A percentile compares a stretch with the other conserved stretches of the same genome.
phyloP scores from a whole-genome alignment of 2,888 invertebrate genomes.

The Meloe dianella region DNA sequence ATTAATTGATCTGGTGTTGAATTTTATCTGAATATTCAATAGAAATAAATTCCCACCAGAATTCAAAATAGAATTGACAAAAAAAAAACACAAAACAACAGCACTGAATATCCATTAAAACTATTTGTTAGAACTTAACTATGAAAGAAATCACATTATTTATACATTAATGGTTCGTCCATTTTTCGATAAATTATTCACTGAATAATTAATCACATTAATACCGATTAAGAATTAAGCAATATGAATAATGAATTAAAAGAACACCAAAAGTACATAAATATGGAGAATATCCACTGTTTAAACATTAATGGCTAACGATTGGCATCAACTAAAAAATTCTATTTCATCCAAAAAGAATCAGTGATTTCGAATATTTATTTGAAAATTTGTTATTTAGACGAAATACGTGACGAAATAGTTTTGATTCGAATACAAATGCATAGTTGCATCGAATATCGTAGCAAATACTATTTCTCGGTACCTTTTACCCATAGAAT shows the following conservation, averaged over 20 bases:
- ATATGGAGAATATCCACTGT: too few relatives aligned
- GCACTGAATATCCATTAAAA: too few relatives aligned
- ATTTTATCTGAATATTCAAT: slow-evolving; percentile 28
- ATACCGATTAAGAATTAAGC: background rate
- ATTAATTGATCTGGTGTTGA: slow-evolving; percentile 51
- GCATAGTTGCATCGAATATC: background rate
- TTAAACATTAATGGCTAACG: too few relatives aligned
- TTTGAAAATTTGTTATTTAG: too few relatives aligned
- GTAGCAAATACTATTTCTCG: background rate
- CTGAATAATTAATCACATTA: background rate
- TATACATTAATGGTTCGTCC: background rate
- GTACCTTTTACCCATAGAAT: background rate
- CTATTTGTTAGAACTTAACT: too few relatives aligned
- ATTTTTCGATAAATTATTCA: background rate
- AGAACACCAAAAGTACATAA: background rate
- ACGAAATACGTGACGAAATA: background rate
- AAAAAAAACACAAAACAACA: too few relatives aligned
- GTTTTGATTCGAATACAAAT: background rate
- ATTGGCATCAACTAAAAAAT: too few relatives aligned
- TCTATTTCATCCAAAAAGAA: too few relatives aligned
- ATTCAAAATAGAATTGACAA: too few relatives aligned
- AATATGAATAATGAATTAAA: background rate
- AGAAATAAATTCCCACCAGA: background rate
- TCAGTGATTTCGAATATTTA: too few relatives aligned
- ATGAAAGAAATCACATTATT: too few relatives aligned